Conservation (phyloP, 2,113 vertebrate species). For the Coturnix japonica region DNA sequence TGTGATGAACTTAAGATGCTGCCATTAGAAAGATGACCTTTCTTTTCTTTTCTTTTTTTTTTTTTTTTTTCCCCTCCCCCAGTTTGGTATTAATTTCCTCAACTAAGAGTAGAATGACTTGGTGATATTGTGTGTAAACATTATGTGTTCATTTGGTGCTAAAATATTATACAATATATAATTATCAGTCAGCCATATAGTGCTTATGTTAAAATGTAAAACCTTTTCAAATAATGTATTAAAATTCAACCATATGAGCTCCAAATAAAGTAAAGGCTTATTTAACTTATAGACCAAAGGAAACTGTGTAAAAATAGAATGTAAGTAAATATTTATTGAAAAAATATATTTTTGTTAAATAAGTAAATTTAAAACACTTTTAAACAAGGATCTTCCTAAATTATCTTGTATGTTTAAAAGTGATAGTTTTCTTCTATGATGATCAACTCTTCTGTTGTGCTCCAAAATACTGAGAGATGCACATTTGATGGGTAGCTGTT, state of each 20-base stretch:
- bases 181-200: background rate
- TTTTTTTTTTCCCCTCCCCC: too few relatives aligned
- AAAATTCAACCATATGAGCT: background rate
- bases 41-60: too few relatives aligned
- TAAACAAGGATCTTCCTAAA: background rate
- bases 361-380: background rate
- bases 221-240: background rate
- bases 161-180: background rate
- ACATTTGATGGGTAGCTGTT: background rate
- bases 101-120: background rate
- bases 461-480: background rate
- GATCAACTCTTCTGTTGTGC: background rate
- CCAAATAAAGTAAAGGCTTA: background rate
- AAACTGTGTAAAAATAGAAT: background rate
- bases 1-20: background rate
- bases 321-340: background rate
- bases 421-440: background rate
- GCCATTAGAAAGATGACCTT: background rate
- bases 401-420: background rate
- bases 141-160: background rate
- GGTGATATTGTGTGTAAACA: background rate
- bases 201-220: background rate
- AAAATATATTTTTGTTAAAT: background rate
- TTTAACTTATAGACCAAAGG: background rate
- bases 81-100: background rate